Evolutionary conservation across 2,888 invertebrate species (phyloP).

Genomic region (Drosophila aldrichi): DNA sequence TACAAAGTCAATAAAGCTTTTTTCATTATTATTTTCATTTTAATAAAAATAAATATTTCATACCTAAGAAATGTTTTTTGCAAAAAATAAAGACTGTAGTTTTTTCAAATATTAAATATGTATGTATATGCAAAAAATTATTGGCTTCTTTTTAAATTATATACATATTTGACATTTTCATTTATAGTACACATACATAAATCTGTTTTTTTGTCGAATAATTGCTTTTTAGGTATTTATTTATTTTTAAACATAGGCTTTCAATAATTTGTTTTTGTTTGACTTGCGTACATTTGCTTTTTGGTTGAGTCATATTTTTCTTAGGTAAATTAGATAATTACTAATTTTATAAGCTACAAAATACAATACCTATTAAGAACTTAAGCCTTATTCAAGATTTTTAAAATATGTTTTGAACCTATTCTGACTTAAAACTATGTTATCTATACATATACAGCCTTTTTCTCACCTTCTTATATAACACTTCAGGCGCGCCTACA

Average conservation of each 20-base stretch:
- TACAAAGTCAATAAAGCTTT: too few species aligned
- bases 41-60: too few species aligned
- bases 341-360: too few species aligned
- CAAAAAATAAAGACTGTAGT: neutral
- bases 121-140: neutral
- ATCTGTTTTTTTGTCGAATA: neutral
- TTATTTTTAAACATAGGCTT: neutral
- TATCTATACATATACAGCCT: neutral
- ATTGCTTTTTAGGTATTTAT: neutral
- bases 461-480: neutral
- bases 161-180: neutral
- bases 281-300: neutral
- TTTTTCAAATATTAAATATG: neutral
- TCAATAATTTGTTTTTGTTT: neutral
- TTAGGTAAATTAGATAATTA: neutral
- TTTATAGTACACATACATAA: neutral
- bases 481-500: neutral
- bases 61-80: neutral
- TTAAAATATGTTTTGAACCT: neutral
- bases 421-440: neutral
- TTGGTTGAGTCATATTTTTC: neutral
- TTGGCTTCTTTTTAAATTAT: neutral
- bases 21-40: too few species aligned
- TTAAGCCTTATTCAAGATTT: neutral
- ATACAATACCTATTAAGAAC: neutral